Percentiles rank a stretch among this genome's conserved stretches.
These are phyloP conservation scores for Sesamia nonagrioides DNA, from an alignment of 1,140 invertebrate genomes.

Conservation along the genomic window DNA sequence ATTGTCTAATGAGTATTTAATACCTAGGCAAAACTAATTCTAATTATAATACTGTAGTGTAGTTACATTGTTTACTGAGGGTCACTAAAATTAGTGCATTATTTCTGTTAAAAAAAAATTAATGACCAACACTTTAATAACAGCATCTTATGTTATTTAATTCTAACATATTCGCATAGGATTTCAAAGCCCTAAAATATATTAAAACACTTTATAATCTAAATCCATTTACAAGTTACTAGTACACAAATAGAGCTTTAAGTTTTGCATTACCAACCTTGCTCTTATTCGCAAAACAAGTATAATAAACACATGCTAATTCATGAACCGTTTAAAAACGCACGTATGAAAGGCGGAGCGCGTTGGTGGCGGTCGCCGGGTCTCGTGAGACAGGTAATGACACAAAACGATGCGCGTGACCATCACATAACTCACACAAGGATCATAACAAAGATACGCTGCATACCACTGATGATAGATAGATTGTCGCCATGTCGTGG, in stretches of 20 bases:
- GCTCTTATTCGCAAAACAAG: background rate
- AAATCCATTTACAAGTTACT: background rate
- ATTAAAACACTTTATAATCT: background rate
- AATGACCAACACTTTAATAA: no score
- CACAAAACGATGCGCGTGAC: conserved; percentile 68
- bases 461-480: conserved; percentile 55
- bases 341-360: conserved; percentile 58
- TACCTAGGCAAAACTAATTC: background rate
- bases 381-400: conserved; percentile 75
- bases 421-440: conserved; percentile 61
- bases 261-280: background rate
- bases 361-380: conserved; percentile 58
- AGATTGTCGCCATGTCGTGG: conserved; percentile 13
- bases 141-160: no score
- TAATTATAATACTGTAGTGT: background rate
- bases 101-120: no score
- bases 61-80: background rate
- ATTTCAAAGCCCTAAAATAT: no score
- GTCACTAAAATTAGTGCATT: no score
- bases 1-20: no score
- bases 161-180: no score
- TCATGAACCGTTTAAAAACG: conserved; percentile 52
- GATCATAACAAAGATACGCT: conserved; percentile 66
- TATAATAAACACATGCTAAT: background rate
- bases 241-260: background rate